Base-by-base conservation (phyloP, 2,888 invertebrate genomes). In the Carcina quercana region DNA sequence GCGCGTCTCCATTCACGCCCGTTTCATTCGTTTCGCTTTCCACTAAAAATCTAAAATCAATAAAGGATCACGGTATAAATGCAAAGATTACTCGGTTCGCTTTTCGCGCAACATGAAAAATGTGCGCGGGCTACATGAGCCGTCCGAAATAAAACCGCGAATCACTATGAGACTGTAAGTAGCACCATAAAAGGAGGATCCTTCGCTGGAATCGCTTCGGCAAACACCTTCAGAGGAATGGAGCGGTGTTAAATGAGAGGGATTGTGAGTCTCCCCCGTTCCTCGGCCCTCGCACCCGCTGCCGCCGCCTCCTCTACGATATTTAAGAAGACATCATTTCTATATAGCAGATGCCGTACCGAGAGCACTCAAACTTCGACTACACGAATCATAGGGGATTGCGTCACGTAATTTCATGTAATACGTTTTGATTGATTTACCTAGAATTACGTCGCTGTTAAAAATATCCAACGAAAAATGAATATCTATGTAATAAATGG, bases 31-130 rank as follows among this genome's bases (percentile, higher is more conserved):
- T 76, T 76, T 68, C 78, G 74, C 53, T 79, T 75, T 72, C 71
- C 70, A 72, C 79, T 80, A 82, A 82, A 82, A 83, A 83, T 82
- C 82, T 82, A 82, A 83, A 83, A 83, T 83, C 82, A 82, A 82
- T 82, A 82, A 80, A 79, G 82, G 82, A 82, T 83, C 80, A 79
- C 64, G 59, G 74, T 58, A 76, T 82, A 82, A 83, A 82, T 80
- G 80, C 80, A 79, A 82, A 83, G 83, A 83, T 83, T 83, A 83
- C 69, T 59, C 61, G 74, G 72, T 68, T 71, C 79, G 70, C 57
- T 74, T 59, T 68, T 66, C 59, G 69, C 70, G 64, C 59, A 62
- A 68, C 69, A 67, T 80, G 80, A 82, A 82, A 83, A 80, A 82
- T 82, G 76, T 79, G 63, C 73, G 71, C 68, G 69, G 61, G 70